Percentiles rank a stretch among this genome's conserved stretches.
phyloP scores from a whole-genome alignment of 2,888 invertebrate species.

The Girardia tigrina region DNA sequence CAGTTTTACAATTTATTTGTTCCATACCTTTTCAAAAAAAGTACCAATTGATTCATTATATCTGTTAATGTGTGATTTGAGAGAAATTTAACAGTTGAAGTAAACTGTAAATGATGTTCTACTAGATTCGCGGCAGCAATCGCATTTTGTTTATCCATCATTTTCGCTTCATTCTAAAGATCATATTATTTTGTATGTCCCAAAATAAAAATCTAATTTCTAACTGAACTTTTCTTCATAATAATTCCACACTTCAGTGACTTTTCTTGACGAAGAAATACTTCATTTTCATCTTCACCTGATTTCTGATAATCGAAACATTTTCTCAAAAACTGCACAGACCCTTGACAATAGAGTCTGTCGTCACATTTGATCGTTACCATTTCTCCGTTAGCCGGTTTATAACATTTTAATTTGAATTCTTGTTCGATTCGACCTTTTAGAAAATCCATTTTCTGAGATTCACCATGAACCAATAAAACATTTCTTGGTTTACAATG shows the following conservation, averaged over 20 bases:
- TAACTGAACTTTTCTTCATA: slow-evolving; percentile 14
- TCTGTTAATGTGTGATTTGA: not conserved
- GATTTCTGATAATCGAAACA: not conserved
- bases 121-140: slow-evolving; percentile 68
- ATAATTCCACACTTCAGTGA: not conserved
- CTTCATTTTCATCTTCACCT: slow-evolving; percentile 23
- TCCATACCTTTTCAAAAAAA: slow-evolving; percentile 1
- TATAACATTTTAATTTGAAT: slow-evolving; percentile 59
- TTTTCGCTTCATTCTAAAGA: slow-evolving; percentile 57
- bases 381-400: slow-evolving; percentile 96
- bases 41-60: slow-evolving; percentile 3
- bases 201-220: not conserved
- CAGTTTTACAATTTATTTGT: too few species aligned
- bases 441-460: slow-evolving; percentile 90
- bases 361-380: slow-evolving; percentile 59
- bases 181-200: slow-evolving; percentile 23
- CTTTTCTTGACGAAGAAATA: not conserved
- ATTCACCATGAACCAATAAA: slow-evolving; percentile 91
- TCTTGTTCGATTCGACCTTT: slow-evolving; percentile 73
- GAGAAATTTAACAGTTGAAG: slow-evolving; percentile 47
- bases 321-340: not conserved
- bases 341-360: not conserved
- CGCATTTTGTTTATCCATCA: slow-evolving; percentile 75
- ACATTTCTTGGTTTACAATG: slow-evolving; percentile 93
- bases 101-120: slow-evolving; percentile 63